Percentiles rank a stretch among this genome's conserved stretches.
Evolutionary conservation across 1,140 invertebrate species (phyloP).

Genomic region (Zaprionus capensis): DNA sequence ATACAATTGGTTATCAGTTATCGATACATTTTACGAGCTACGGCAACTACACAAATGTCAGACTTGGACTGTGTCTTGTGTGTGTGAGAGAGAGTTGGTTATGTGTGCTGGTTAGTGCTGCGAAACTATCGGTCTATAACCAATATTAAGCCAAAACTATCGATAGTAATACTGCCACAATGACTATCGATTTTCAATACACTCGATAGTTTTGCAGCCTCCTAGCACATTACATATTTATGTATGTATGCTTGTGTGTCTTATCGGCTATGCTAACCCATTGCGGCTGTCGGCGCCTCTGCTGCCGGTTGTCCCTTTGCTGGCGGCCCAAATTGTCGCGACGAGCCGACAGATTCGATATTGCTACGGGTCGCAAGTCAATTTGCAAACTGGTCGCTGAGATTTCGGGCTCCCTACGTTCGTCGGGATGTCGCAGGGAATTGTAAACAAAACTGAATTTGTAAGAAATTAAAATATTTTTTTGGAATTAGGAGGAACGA

Average conservation of each 20-base stretch:
- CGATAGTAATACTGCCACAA: background rate
- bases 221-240: background rate
- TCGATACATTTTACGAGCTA: background rate
- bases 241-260: constrained; percentile 20
- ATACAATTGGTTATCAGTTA: background rate
- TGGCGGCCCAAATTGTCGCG: constrained; percentile 49
- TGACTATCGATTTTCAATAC: background rate
- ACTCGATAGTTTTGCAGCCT: constrained; percentile 2
- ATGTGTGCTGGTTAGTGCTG: background rate
- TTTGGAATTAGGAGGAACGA: constrained; percentile 11
- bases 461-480: constrained; percentile 40
- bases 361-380: constrained; percentile 67
- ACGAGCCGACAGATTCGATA: constrained; percentile 46
- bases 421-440: constrained; percentile 67
- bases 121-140: background rate
- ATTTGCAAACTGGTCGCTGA: constrained; percentile 68
- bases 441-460: constrained; percentile 79
- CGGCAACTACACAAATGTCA: background rate
- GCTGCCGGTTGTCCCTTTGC: constrained; percentile 49
- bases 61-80: constrained; percentile 1
- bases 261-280: constrained; percentile 64
- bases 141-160: background rate
- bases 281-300: constrained; percentile 52
- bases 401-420: constrained; percentile 51
- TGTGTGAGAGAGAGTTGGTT: background rate